These are phyloP conservation scores for Scaeva pyrastri DNA, from an alignment of 2,888 invertebrate genomes.

Conservation along the genomic window DNA sequence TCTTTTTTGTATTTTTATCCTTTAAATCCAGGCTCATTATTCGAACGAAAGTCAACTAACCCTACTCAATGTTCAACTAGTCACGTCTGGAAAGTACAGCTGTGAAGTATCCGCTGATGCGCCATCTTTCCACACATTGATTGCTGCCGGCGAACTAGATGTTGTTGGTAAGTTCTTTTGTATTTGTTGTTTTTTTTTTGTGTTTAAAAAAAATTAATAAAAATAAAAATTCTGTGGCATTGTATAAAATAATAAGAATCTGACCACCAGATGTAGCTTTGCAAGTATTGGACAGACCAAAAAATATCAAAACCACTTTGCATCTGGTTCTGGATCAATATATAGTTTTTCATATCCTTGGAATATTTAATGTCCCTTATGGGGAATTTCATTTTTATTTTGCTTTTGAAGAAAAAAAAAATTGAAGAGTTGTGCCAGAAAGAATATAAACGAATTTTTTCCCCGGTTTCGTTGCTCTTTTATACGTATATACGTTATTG, in stretches of 20 bases:
- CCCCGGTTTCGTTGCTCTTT: too few species aligned
- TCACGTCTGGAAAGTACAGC: constrained; percentile 83
- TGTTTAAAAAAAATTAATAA: neutral
- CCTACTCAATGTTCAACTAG: constrained; percentile 81
- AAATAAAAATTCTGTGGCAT: neutral
- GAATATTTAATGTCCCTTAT: constrained; percentile 31
- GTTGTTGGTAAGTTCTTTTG: constrained; percentile 82
- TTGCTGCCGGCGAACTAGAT: constrained; percentile 83
- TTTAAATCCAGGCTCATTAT: constrained; percentile 72
- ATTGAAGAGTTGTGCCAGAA: too few species aligned
- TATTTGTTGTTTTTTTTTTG: constrained; percentile 2
- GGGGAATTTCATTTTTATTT: constrained; percentile 19
- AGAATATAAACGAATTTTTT: too few species aligned
- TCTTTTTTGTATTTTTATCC: neutral
- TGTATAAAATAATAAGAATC: neutral
- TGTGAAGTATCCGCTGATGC: constrained; percentile 84
- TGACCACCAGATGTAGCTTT: constrained; percentile 3
- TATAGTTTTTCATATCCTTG: constrained; percentile 2
- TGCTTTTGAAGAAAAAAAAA: neutral
- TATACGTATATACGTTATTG: too few species aligned
- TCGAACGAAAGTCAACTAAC: constrained; percentile 84
- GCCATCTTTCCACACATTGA: constrained; percentile 84
- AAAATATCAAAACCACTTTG: constrained; percentile 40
- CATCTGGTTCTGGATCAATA: constrained; percentile 44
- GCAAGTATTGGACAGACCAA: neutral